Conservation (phyloP, 2,797 vertebrate species). For the Periparus ater region DNA sequence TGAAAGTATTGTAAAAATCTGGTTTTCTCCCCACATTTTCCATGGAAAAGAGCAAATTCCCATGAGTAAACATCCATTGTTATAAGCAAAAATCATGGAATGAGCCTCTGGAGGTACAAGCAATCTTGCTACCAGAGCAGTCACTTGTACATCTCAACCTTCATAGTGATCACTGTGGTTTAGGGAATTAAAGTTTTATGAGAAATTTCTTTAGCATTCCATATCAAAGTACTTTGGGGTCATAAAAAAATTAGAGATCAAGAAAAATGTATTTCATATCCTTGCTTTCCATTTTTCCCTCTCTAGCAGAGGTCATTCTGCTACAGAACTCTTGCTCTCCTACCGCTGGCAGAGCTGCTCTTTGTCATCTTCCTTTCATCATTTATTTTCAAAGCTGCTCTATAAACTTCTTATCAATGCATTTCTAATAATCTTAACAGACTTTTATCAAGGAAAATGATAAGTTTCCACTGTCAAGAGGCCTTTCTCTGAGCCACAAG, state of each 20-base stretch:
- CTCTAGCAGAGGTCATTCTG: not conserved
- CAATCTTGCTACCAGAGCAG: not conserved
- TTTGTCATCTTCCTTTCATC: conserved; percentile 9
- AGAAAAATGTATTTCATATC: not conserved
- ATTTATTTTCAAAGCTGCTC: conserved; percentile 60
- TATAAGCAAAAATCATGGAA: not conserved
- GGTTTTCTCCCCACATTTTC: not conserved
- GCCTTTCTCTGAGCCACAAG: conserved; percentile 19
- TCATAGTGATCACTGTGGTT: not conserved
- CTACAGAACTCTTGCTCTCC: not conserved
- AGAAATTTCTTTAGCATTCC: not conserved
- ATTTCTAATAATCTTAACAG: conserved; percentile 47
- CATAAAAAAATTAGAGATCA: not conserved
- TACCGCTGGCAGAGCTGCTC: not conserved
- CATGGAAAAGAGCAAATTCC: not conserved
- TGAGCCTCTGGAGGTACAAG: not conserved
- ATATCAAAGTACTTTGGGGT: not conserved
- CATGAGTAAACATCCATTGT: not conserved
- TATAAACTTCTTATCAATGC: conserved; percentile 48
- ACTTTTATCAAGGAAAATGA: conserved; percentile 23
- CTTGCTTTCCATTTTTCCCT: not conserved
- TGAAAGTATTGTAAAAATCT: not conserved
- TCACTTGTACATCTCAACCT: not conserved
- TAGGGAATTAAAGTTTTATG: not conserved
- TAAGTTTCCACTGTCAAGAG: not conserved